Base-by-base conservation (phyloP, 2,797 vertebrate species). In the Ctenosaura bakeri region DNA sequence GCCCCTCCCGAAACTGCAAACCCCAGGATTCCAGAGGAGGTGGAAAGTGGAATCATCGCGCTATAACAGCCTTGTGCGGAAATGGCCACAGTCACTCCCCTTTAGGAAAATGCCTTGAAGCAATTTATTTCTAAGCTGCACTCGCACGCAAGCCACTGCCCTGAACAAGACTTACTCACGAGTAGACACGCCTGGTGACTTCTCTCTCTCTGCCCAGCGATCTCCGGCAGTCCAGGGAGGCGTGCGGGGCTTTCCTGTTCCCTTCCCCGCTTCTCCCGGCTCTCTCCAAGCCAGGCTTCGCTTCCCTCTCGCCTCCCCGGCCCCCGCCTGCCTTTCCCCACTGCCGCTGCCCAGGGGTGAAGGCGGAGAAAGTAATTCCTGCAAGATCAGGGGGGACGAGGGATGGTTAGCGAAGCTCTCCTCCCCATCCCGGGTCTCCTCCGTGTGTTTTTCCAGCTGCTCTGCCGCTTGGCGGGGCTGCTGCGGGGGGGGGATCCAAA, bases 401-500 rank as follows among this genome's bases (percentile, higher is more conserved):
- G 26, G 35, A 35, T 6, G 42, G 50, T 82, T n/a, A 56, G 29
- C 29, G 88, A 1, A 88, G 89, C 59, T 16, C 78, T 54, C 90
- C 87, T 91, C 86, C 59, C 74, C 24, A 79, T n/a, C 89, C 92
- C 88, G 83, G 83, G 89, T 92, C 89, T 88, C 69, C 82, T 16
- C 86, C 90, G 52, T 88, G 90, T 91, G 90, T 93, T 95, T 95
- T 89, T 87, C 83, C 92, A 94, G 86, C 85, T 92, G 94, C 56
- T 90, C 80, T 46, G 42, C 42, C 18, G 50, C 56, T 91, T 12
- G 89, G 52, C 62, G 62, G 20, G 62, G 62, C 4, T 4, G 10
- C 16, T 18, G 26, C 1, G 32, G 69, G 26, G n/a, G 35, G 73
- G 8, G 93, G 90, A 29, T 79, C 10, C 9, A 62, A 0, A 8